phyloP scores from a whole-genome alignment of 1,140 invertebrate genomes.

The Drosophila lacertosa region DNA sequence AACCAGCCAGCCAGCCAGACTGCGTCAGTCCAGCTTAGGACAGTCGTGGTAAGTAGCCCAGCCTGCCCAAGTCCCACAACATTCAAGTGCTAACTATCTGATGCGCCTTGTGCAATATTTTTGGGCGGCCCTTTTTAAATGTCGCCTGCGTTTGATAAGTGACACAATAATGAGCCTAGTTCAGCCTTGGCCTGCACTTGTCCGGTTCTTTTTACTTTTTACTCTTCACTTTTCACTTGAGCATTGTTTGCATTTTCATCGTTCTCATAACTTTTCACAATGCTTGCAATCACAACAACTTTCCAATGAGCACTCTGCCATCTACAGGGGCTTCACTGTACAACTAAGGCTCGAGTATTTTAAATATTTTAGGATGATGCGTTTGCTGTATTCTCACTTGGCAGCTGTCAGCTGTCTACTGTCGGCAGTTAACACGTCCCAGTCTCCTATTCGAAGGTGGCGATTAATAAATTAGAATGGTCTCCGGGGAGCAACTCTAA shows the following conservation, averaged over 20 bases:
- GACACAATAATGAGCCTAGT: constrained; percentile 15
- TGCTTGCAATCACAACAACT: neutral
- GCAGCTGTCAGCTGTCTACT: constrained; percentile 22
- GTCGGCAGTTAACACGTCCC: constrained; percentile 23
- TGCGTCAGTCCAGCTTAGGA: constrained; percentile 4
- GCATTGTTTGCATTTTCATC: neutral
- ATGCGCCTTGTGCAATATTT: constrained; percentile 32
- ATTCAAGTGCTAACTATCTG: constrained; percentile 58
- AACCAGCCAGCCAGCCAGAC: constrained; percentile 27
- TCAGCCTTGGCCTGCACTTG: neutral
- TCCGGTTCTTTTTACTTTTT: neutral
- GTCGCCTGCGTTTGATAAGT: constrained; percentile 35
- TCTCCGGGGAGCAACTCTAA: neutral
- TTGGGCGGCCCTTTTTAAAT: constrained; percentile 17
- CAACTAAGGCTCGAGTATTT: constrained; percentile 15
- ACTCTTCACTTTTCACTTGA: neutral
- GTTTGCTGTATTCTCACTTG: neutral
- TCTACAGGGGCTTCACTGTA: constrained; percentile 2
- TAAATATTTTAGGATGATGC: neutral
- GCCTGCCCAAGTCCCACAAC: neutral
- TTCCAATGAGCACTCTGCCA: neutral
- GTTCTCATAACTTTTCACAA: constrained; percentile 1
- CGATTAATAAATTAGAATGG: constrained; percentile 5
- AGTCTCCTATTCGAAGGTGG: constrained; percentile 3
- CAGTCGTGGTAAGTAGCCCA: constrained; percentile 23